These are phyloP conservation scores for Falco novaeseelandiae DNA, from an alignment of 2,797 vertebrate species.

Conservation along the genomic window DNA sequence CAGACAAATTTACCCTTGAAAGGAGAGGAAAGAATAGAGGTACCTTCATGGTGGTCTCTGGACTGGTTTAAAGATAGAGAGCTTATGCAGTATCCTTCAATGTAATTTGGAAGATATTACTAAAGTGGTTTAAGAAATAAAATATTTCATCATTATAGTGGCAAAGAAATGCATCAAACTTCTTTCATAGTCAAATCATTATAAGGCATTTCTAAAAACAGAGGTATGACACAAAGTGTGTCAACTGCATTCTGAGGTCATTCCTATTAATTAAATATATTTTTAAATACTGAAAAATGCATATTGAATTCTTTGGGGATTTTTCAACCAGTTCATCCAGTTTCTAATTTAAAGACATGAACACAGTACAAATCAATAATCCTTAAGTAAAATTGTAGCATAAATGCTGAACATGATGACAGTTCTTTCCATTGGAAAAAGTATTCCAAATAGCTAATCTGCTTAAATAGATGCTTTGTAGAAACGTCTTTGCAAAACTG, in stretches of 20 bases:
- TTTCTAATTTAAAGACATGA: background rate
- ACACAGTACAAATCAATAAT: background rate
- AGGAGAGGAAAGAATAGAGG: background rate
- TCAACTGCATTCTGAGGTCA: background rate
- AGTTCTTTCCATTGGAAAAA: background rate
- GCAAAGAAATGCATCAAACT: background rate
- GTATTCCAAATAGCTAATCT: background rate
- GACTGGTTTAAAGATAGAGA: background rate
- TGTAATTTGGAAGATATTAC: background rate
- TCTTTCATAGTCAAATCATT: background rate
- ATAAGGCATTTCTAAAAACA: background rate
- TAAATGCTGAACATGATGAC: background rate
- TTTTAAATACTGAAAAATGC: background rate
- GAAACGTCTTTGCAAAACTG: background rate
- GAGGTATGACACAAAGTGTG: background rate
- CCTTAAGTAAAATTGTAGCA: background rate
- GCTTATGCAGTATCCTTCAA: background rate
- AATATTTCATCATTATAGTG: background rate
- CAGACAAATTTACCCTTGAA: background rate
- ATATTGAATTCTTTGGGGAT: background rate
- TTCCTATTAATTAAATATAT: background rate
- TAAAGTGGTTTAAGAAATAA: background rate
- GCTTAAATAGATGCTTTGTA: background rate
- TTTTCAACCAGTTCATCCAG: background rate
- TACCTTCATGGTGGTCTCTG: background rate